Evolutionary conservation across 2,113 vertebrate genomes (phyloP), one percentile per base, ranked within the genome.

Genomic region (Saguinus imperator): DNA sequence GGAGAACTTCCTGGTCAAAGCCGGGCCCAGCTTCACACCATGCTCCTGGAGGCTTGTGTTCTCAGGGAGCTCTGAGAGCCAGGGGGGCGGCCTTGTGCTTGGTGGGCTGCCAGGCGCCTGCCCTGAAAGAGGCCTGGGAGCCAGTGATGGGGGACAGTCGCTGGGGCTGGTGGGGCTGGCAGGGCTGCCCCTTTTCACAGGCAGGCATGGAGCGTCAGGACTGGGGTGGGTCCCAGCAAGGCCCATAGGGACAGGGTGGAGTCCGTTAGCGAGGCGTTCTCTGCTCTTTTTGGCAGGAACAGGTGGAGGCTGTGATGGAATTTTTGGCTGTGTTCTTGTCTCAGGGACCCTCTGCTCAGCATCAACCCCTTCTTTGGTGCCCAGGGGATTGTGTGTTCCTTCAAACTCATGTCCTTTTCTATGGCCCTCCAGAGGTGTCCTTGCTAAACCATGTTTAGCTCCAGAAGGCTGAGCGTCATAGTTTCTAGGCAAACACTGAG

Each of bases 231-330:
- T 96, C 57, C 84, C 96, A 72, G 86, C 61, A 45, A 94, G 1
- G 61, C 98, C 98, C 29, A 94, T 85, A 3, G 99, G 95, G 5
- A 97, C 97, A 95, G 99, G 98, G 93, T 98, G 98, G 5, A 99
- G 98, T 61, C 99, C 99, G 57, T 99, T 99, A 82, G 99, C 98
- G 55, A 99, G 98, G 89, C 99, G 99, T 94, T 99, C 99, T 97
- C 98, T 99, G 93, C 99, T 99, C 98, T 99, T 99, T 98, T 99
- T 99, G 91, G 99, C 99, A 32, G 99, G 99, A 40, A 99, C 99
- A 0, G 99, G 99, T 17, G 99, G 99, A 0, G 99, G 99, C 92
- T 99, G 99, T 5, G 99, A 98, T 32, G 99, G 98, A 95, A 99
- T 99, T 98, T 99, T 99, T 85, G 98, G 97, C 87, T 99, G 99